These are phyloP conservation scores for Chrysogorgia sp. DNA, from an alignment of 92 coral and sea anemone species.

Conservation along the genomic window DNA sequence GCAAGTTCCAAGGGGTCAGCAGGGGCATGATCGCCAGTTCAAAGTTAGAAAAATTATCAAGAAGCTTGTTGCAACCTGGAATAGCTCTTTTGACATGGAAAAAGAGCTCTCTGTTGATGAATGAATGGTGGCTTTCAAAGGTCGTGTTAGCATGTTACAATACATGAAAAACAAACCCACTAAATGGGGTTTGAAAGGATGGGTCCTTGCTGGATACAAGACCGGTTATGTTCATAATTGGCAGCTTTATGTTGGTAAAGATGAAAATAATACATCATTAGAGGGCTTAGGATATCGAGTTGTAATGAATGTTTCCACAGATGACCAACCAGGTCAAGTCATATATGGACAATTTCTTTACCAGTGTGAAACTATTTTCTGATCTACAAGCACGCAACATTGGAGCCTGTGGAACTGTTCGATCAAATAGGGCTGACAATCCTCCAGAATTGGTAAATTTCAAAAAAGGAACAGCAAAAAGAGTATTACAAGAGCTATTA, in stretches of 20 bases:
- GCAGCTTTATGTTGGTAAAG: constrained; percentile 60
- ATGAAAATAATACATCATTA: constrained; percentile 2
- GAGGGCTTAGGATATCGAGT: constrained; percentile 48
- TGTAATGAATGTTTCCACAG: constrained; percentile 48
- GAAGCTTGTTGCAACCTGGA: constrained; percentile 48
- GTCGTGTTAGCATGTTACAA: constrained; percentile 63
- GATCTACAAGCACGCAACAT: constrained; percentile 53
- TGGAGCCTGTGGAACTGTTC: constrained; percentile 74
- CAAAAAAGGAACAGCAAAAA: constrained; percentile 43
- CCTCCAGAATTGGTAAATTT: constrained; percentile 53
- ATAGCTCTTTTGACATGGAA: constrained; percentile 47
- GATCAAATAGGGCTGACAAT: constrained; percentile 45
- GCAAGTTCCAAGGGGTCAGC: constrained; percentile 50
- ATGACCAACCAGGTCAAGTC: constrained; percentile 57
- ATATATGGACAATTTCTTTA: constrained; percentile 61
- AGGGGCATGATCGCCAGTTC: constrained; percentile 49
- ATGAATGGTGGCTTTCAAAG: constrained; percentile 73
- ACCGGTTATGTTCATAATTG: constrained; percentile 58
- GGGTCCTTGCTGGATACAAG: constrained; percentile 51
- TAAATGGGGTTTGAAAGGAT: constrained; percentile 70
- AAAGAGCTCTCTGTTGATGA: constrained; percentile 63
- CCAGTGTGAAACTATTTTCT: constrained; percentile 50
- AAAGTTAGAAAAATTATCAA: constrained; percentile 66
- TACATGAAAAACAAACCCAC: constrained; percentile 69
- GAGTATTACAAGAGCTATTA: constrained; percentile 19